Percentiles rank a stretch among this genome's conserved stretches.
Evolutionary conservation across 2,113 vertebrate genomes (phyloP).

Genomic region (Pardalotus punctatus): DNA sequence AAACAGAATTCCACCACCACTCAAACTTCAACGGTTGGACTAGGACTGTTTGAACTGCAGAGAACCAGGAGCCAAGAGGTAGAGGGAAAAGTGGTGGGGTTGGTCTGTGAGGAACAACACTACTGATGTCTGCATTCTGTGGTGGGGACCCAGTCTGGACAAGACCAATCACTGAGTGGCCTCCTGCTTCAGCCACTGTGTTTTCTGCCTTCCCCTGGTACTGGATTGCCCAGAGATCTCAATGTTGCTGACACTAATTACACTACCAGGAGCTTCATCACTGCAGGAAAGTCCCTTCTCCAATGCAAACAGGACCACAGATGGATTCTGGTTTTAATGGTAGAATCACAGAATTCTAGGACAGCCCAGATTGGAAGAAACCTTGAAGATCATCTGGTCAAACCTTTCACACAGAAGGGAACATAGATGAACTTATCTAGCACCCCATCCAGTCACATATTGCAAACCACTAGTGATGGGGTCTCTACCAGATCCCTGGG

Average conservation of each 20-base stretch:
- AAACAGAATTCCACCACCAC: too few species aligned
- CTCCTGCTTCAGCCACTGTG: neutral
- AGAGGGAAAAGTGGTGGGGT: neutral
- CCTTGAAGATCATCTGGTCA: neutral
- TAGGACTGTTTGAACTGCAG: neutral
- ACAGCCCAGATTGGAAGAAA: neutral
- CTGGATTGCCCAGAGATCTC: neutral
- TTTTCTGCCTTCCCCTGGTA: neutral
- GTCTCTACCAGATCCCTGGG: neutral
- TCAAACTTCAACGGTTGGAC: too few species aligned
- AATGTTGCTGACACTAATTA: neutral
- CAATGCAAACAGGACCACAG: neutral
- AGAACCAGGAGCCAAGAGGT: neutral
- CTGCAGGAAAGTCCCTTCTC: neutral
- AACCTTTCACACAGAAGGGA: neutral
- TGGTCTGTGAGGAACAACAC: neutral
- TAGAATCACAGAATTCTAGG: neutral
- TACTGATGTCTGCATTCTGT: neutral
- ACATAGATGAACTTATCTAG: neutral
- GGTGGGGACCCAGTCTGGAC: neutral
- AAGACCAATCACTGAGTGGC: neutral
- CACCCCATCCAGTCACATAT: rapidly evolving
- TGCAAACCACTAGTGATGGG: neutral
- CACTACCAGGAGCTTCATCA: neutral
- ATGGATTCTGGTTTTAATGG: neutral